Evolutionary conservation across 2,888 invertebrate genomes (phyloP).

Genomic region (Lepidonotus clava): DNA sequence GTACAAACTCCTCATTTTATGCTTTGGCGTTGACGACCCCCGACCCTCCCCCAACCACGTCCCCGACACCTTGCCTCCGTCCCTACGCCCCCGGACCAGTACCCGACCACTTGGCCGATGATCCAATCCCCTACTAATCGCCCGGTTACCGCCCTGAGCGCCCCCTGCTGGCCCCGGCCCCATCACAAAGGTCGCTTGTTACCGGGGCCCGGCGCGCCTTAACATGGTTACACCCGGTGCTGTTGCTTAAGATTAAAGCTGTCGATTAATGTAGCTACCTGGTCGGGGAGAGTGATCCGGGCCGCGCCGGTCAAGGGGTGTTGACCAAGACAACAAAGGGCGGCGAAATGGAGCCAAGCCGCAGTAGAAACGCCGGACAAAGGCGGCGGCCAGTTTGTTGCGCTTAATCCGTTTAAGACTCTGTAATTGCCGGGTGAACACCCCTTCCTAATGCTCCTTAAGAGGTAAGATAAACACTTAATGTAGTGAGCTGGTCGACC

Average conservation of each 20-base stretch:
- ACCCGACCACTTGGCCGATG: too few relatives aligned
- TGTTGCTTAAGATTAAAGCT: constrained; percentile 49
- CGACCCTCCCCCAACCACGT: too few relatives aligned
- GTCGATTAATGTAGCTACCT: constrained; percentile 8
- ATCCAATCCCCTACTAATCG: too few relatives aligned
- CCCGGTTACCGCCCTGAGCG: too few relatives aligned
- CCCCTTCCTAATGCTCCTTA: constrained; percentile 18
- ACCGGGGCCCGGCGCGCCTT: too few relatives aligned
- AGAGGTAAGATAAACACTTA: constrained; percentile 32
- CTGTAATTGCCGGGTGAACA: constrained; percentile 36
- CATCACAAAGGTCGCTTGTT: too few relatives aligned
- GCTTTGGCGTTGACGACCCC: too few relatives aligned
- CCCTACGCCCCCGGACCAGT: too few relatives aligned
- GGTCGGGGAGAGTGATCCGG: not conserved
- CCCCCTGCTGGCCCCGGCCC: too few relatives aligned
- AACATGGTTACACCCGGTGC: not conserved
- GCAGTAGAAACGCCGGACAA: constrained; percentile 39
- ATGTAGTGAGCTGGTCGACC: not conserved
- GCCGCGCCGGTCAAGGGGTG: not conserved
- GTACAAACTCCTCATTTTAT: too few relatives aligned
- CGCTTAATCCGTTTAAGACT: constrained; percentile 36
- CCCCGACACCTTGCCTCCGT: too few relatives aligned
- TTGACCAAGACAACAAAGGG: not conserved
- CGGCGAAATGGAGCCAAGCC: not conserved
- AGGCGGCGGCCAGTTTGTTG: not conserved